phyloP scores from a whole-genome alignment of 2,888 invertebrate species.

The Drosophila melanocephala region DNA sequence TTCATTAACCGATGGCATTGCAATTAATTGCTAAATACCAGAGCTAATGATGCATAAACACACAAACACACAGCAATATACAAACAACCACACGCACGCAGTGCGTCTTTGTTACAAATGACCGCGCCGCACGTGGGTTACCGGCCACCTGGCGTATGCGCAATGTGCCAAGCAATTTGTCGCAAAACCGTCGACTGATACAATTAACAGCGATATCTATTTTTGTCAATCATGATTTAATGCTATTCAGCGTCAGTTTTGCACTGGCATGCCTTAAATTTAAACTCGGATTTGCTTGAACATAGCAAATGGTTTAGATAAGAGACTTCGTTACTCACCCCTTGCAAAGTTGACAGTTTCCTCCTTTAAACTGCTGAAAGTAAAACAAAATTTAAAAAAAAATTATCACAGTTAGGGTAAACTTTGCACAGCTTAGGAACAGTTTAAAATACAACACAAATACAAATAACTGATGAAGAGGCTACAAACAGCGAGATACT shows the following conservation, averaged over 20 bases:
- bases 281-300: constrained; percentile 13
- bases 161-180: constrained; percentile 53
- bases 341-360: not conserved
- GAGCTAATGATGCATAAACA: constrained; percentile 27
- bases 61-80: constrained; percentile 5
- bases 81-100: not conserved
- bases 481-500: not conserved
- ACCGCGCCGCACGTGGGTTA: constrained; percentile 35
- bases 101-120: constrained; percentile 34
- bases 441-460: constrained; percentile 23
- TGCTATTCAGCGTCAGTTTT: constrained; percentile 4
- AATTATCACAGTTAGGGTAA: constrained; percentile 14
- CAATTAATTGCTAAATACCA: constrained; percentile 66
- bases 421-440: constrained; percentile 4
- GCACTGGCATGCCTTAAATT: constrained; percentile 5
- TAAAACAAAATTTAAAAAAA: not conserved
- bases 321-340: constrained; percentile 21
- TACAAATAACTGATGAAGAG: not conserved
- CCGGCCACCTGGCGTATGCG: constrained; percentile 56
- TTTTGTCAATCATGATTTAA: constrained; percentile 48
- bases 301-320: constrained; percentile 16
- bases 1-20: constrained; percentile 66
- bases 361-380: constrained; percentile 16
- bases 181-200: constrained; percentile 34
- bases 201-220: constrained; percentile 53